These are phyloP conservation scores for Vulpes lagopus DNA, from an alignment of 2,113 vertebrate genomes.

Conservation along the genomic window DNA sequence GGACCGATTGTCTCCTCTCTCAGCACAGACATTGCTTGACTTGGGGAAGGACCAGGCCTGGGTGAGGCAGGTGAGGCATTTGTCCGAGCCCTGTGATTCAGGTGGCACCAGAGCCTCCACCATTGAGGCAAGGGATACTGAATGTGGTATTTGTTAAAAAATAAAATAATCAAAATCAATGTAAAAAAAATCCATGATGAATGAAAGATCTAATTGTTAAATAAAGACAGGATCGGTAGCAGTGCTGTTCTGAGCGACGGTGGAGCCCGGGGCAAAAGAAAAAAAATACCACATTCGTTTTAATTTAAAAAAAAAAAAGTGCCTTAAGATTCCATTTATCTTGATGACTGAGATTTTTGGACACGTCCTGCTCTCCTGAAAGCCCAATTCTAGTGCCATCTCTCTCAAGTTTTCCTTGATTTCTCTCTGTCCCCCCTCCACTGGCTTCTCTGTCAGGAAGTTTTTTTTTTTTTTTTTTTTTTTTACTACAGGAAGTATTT, in stretches of 20 bases:
- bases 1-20: background rate
- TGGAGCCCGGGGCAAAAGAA: background rate
- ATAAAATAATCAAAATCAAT: conserved; percentile 37
- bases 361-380: background rate
- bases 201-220: background rate
- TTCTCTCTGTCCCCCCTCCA: background rate
- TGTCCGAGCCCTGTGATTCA: background rate
- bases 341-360: background rate
- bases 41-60: background rate
- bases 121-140: background rate
- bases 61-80: background rate
- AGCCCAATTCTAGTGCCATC: background rate
- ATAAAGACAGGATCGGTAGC: background rate
- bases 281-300: background rate
- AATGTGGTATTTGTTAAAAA: background rate
- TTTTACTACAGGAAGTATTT: conserved; percentile 28
- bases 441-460: background rate
- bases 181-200: background rate
- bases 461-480: no score
- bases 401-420: background rate
- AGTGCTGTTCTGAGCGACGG: background rate
- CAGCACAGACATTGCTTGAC: background rate
- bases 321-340: background rate
- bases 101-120: background rate
- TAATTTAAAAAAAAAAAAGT: background rate